These are phyloP conservation scores for Xyliphius kryptos DNA, from an alignment of 2,113 vertebrate species.

Conservation along the genomic window DNA sequence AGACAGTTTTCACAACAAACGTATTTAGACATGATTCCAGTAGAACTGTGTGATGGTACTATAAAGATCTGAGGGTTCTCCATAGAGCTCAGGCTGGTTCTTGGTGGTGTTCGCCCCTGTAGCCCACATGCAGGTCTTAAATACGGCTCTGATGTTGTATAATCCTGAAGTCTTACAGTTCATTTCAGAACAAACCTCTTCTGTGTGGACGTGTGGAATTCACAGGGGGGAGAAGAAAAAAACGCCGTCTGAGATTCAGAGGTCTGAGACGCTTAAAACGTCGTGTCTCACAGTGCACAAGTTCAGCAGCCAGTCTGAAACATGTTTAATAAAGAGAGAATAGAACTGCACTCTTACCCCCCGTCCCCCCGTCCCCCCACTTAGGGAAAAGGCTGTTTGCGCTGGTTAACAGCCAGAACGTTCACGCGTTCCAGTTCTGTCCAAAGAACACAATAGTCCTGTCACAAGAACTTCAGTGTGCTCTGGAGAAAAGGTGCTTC, in stretches of 20 bases:
- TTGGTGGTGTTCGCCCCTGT: too few relatives aligned
- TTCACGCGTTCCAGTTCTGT: conserved; percentile 23
- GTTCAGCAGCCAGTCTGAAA: conserved; percentile 11
- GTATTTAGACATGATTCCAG: too few relatives aligned
- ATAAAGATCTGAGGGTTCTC: too few relatives aligned
- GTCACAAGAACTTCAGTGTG: conserved; percentile 21
- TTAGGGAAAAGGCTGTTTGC: conserved; percentile 16
- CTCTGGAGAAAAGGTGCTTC: neutral
- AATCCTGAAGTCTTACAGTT: neutral
- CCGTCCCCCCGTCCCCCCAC: neutral
- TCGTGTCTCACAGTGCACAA: neutral
- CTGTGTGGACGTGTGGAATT: conserved; percentile 2
- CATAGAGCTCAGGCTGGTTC: too few relatives aligned
- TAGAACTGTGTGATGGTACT: too few relatives aligned
- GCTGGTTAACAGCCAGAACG: conserved; percentile 19
- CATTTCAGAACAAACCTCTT: neutral
- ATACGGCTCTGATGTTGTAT: conserved; percentile 7
- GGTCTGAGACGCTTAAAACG: conserved; percentile 12
- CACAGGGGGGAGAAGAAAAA: neutral
- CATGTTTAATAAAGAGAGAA: conserved; percentile 31
- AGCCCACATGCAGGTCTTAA: neutral
- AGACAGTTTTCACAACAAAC: too few relatives aligned
- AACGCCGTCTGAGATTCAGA: neutral
- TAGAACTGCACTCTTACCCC: conserved; percentile 1
- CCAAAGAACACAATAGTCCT: conserved; percentile 26